Base-by-base conservation (phyloP, 2,888 invertebrate species). In the Chrysodeixis includens region DNA sequence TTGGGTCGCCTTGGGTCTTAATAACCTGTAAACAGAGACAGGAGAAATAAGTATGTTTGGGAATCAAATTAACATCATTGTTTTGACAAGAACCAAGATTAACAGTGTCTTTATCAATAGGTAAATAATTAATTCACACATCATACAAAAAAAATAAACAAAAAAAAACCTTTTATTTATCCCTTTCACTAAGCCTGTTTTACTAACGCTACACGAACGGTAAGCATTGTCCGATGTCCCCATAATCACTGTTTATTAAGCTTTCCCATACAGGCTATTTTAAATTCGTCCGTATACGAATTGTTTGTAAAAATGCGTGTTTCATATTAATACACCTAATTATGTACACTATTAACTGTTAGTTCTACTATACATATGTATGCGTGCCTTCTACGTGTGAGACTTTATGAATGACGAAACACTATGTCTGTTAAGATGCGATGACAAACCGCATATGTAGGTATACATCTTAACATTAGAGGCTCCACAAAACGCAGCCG, bases 181-280 rank as follows among this genome's bases (percentile, higher is more conserved):
- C 40, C 40, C 40, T 40, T 40, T 40, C 40, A 12, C 40, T 18
- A 46, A 46, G 18, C 46, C 9, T 67, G 40, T 66, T 66, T n/a
- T 79, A 67, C 66, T 46, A 14, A 51, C 78, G 30, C 52, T 79
- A 64, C 72, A 8, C 12, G 7, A 61, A 26, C 64, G 44, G 65
- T 69, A 53, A 69, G 55, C 56, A 54, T 54, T 69, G 57, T 59
- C 54, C 65, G 57, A 73, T 73, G 72, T 69, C 60, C 54, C 59
- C 14, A 54, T 66, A 61, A 67, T 73, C 66, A 66, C 62, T 63
- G 64, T 74, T 73, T 62, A 81, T 79, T 79, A 74, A 35, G 20
- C 63, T 77, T 75, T 71, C 78, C 40, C 74, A 72, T 79, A 61
- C 54, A 20, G 51, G 16, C 55, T 66, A 74, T 74, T 79, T 72